Base-by-base conservation (phyloP, 1,140 invertebrate species). In the Papilio polyxenes region DNA sequence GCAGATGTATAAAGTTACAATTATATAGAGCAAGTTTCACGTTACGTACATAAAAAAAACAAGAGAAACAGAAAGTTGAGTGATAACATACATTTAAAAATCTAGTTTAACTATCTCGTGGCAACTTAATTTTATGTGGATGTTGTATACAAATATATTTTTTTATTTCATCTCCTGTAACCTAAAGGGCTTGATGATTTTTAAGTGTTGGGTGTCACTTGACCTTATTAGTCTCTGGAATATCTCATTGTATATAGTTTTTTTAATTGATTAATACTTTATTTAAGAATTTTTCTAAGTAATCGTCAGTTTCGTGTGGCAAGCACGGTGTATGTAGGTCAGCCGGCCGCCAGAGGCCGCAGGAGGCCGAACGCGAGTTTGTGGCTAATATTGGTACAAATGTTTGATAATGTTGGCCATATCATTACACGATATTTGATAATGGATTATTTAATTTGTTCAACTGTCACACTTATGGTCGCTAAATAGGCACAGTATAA, bases 301-400 rank as follows among this genome's bases (percentile, higher is more conserved):
- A 37, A 31, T 37, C 23, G 65, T 72, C 31, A 37, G 15, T 72
- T 72, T 72, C 23, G 65, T 72, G 65, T 72, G 15, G 31, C 13
- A 23, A 49, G 48, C 49, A 76, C 75, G 75, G 75, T 76, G 75
- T 77, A 77, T 53, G 75, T 77, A 77, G 75, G 75, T 77, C 75
- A 77, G 75, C n/a, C 49, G 75, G 75, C 49, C 75, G 75, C 49
- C 4, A 49, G 75, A 53, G 75, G 75, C 75, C 75, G 75, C 75
- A 7, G 44, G 75, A 49, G 75, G 49, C n/a, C 49, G 49, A 72
- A 37, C 31, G 44, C 48, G 20, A 77, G 49, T 53, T 56, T 51
- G 75, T 11, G 49, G 20, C 75, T 3, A 53, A 77, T 56, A 77
- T 77, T 77, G 75, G 49, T 53, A 56, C 75, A 77, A 77, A 77